Evolutionary conservation across 2,888 invertebrate genomes (phyloP), one percentile per base, ranked within the genome.

Genomic region (Plagodis pulveraria): DNA sequence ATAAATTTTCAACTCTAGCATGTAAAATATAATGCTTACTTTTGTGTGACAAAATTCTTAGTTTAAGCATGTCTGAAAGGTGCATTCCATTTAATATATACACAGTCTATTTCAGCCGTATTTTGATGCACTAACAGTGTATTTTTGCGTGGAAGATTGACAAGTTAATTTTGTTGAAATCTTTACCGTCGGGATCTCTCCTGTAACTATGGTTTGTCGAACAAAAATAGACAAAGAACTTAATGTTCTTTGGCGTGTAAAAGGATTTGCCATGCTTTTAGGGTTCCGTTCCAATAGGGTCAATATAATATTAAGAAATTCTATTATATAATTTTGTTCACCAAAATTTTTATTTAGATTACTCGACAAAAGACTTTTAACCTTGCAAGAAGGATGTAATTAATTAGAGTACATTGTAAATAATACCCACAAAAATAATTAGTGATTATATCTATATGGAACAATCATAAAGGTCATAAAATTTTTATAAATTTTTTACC

Each of bases 181-280:
- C 81, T 81, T 81, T 86, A 83, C 84, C 80, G 81, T 73, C 72
- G 73, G 78, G 82, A 79, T 84, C 85, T 84, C 81, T 80, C 77
- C 55, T 80, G 83, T 80, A 86, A 85, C 87, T 83, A 87, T 77
- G 86, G 84, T 82, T 83, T 84, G 83, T 87, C 84, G 81, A 84
- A 83, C 74, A 80, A 87, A 89, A 89, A 89, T 85, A 87, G 81
- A 83, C 75, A 79, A 86, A 87, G 78, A 83, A 72, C 72, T 71
- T 87, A 83, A 86, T 87, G 87, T 86, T 84, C 85, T 81, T 86
- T 83, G 78, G 82, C 86, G 83, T 83, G 82, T 81, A 2, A 79
- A 80, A 80, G 76, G 73, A 66, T 68, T 72, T 72, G 22, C 22
- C 22, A 22, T 22, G 22, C 22, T 22, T 22, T 22, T 22, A 22